Conservation (phyloP, 2,113 vertebrate species). For the Sturnus vulgaris region DNA sequence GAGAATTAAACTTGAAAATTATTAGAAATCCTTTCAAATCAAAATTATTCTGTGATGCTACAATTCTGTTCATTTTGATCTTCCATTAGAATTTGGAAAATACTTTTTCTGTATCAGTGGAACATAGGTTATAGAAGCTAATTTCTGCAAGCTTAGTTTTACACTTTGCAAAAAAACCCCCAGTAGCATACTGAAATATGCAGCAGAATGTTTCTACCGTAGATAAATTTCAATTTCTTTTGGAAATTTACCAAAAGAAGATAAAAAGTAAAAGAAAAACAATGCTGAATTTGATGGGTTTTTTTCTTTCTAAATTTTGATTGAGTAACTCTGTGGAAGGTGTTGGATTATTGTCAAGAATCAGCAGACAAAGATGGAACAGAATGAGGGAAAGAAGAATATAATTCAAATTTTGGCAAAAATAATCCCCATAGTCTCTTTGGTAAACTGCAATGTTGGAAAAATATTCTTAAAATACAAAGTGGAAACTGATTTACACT, state of each 20-base stretch:
- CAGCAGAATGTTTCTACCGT: background rate
- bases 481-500: slow-evolving; percentile 14
- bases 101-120: background rate
- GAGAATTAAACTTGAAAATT: background rate
- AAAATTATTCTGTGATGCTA: background rate
- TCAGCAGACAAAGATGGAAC: background rate
- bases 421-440: background rate
- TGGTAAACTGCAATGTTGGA: background rate
- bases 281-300: background rate
- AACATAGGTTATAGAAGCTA: background rate
- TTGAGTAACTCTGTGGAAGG: background rate
- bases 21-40: background rate
- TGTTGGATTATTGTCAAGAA: slow-evolving; percentile 13
- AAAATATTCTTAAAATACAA: slow-evolving; percentile 4
- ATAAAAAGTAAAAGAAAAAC: background rate
- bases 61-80: background rate
- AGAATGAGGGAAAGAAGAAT: background rate
- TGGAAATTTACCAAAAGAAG: slow-evolving; percentile 16
- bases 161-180: slow-evolving; percentile 7
- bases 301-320: background rate
- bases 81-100: background rate
- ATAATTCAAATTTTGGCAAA: slow-evolving; percentile 7
- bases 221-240: background rate
- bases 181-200: background rate
- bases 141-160: background rate